These are phyloP conservation scores for Zaprionus nigranus DNA, from an alignment of 1,140 invertebrate genomes.

Conservation along the genomic window DNA sequence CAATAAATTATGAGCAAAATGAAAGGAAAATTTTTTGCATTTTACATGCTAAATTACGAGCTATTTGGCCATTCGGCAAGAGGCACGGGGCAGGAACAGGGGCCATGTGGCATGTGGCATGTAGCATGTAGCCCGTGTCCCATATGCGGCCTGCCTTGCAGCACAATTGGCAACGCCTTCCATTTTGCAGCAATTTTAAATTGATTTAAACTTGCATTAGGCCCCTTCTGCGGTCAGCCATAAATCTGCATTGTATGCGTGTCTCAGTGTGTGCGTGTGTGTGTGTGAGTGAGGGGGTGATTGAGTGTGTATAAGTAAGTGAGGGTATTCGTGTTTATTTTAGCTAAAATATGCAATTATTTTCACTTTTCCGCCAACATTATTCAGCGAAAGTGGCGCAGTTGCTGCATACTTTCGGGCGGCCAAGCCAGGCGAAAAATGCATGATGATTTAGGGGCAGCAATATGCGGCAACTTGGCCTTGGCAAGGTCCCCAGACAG, in stretches of 20 bases:
- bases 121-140: conserved; percentile 16
- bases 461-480: neutral
- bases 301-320: neutral
- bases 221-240: conserved; percentile 57
- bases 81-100: conserved; percentile 28
- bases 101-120: conserved; percentile 7
- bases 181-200: conserved; percentile 68
- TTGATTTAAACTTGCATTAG: conserved; percentile 76
- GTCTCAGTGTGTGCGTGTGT: conserved; percentile 1
- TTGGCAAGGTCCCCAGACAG: neutral
- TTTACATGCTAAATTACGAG: conserved; percentile 72
- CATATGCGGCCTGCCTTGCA: neutral
- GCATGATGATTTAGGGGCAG: conserved; percentile 27
- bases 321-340: conserved; percentile 27
- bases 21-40: conserved; percentile 55
- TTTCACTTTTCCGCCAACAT: conserved; percentile 50
- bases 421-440: conserved; percentile 5
- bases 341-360: conserved; percentile 53
- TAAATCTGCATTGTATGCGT: conserved; percentile 55
- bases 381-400: conserved; percentile 42
- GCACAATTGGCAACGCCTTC: conserved; percentile 48
- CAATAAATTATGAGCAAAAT: conserved; percentile 70
- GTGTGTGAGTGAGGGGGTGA: neutral
- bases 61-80: conserved; percentile 44
- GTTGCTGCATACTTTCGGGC: conserved; percentile 51